Conservation (phyloP, 1,140 invertebrate species). For the Drosophila littoralis region DNA sequence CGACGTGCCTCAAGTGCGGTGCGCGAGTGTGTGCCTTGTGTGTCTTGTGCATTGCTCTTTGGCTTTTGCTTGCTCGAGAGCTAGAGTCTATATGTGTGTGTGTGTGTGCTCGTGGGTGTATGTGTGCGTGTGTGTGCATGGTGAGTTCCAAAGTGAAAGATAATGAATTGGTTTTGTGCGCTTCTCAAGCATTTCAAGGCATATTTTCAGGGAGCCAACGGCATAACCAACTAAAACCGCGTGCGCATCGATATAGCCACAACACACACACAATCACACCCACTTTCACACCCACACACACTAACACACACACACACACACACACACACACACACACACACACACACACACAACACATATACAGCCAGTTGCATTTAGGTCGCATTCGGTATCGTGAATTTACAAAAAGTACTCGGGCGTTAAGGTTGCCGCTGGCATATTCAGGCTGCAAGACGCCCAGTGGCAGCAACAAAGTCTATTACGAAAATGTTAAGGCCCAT, state of each 20-base stretch:
- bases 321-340: too few relatives aligned
- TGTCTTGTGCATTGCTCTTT: slow-evolving; percentile 52
- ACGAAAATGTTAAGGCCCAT: slow-evolving; percentile 52
- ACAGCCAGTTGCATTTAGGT: slow-evolving; percentile 5
- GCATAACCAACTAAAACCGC: slow-evolving; percentile 35
- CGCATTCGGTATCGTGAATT: slow-evolving; percentile 32
- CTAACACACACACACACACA: too few relatives aligned
- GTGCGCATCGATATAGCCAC: slow-evolving; percentile 38
- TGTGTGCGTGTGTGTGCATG: slow-evolving; percentile 36
- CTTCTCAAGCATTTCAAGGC: slow-evolving; percentile 36
- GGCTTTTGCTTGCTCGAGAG: slow-evolving; percentile 32
- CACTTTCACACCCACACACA: background rate
- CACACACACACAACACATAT: background rate
- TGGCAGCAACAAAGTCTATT: slow-evolving; percentile 54
- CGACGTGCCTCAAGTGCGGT: slow-evolving; percentile 74
- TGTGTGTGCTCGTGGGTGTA: slow-evolving; percentile 26
- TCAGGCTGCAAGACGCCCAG: slow-evolving; percentile 21
- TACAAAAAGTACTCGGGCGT: slow-evolving; percentile 41
- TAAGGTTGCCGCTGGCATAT: slow-evolving; percentile 3
- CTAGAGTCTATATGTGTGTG: slow-evolving; percentile 19
- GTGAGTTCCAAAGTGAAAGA: slow-evolving; percentile 66
- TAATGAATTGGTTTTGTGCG: slow-evolving; percentile 73
- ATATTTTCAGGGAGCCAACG: slow-evolving; percentile 42
- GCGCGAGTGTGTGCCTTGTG: slow-evolving; percentile 34
- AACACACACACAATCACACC: slow-evolving; percentile 11